Base-by-base conservation (phyloP, 2,888 invertebrate genomes). In the Drosophila trichaetosa region DNA sequence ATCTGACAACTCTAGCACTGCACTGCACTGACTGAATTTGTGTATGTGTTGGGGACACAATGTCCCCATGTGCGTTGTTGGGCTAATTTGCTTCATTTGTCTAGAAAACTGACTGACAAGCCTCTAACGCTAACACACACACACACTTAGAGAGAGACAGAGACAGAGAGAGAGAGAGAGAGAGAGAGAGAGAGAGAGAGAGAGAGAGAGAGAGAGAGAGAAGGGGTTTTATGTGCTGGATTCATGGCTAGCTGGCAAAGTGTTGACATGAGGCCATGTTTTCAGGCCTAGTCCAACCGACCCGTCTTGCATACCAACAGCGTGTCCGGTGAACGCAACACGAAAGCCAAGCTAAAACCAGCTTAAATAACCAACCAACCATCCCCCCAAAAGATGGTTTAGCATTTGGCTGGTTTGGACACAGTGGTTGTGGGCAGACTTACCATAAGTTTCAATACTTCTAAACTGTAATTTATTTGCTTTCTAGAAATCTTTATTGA, bases 41-140 rank as follows among this genome's bases (percentile, higher is more conserved):
- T 66, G 68, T 64, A 40, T 67, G 59, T 76, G 67, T 58, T 63
- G 16, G 21, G 29, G n/a, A 49, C 72, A 75, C 83, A 84, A 74
- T 80, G 79, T 84, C 82, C 83, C 82, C 76, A 60, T 73, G 81
- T 85, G 85, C 73, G 80, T 79, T 87, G 81, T 86, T 81, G 83
- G 82, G 83, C 85, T 87, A 87, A 86, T 86, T 86, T 85, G 86
- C 86, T 85, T 82, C 85, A 85, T 87, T 80, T 80, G 77, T 77
- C 80, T 77, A 67, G 68, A 80, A 73, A 77, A 75, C 73, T 67
- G 68, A 58, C 68, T 74, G 73, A 72, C 77, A 69, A 69, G 66
- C 69, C 54, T 70, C 66, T 58, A 51, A 66, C 60, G 69, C 57
- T 72, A 60, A 64, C 54, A 31, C 40, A 71, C 52, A 31, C 29